A percentile compares a stretch with the other conserved stretches of the same genome.
These are phyloP conservation scores for Noctuana brunneofusca DNA, from an alignment of 2,888 invertebrate genomes.

Conservation along the genomic window DNA sequence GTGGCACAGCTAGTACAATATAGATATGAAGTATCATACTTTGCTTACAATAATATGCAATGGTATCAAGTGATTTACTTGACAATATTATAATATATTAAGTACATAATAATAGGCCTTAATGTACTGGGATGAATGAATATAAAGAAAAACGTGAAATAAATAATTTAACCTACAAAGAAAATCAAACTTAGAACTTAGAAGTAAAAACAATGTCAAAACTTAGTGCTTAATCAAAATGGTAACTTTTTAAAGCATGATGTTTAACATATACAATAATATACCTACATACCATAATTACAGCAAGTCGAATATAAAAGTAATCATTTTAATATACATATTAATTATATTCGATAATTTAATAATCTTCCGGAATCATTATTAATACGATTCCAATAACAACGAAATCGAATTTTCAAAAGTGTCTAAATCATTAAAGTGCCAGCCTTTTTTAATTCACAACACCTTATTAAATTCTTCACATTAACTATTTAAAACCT, in stretches of 20 bases:
- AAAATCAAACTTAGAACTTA: not conserved
- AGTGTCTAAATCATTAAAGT: not conserved
- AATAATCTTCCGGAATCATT: not conserved
- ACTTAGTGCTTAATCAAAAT: conserved; percentile 3
- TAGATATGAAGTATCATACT: too few species aligned
- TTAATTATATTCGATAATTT: not conserved
- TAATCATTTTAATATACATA: too few species aligned
- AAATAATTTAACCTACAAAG: conserved; percentile 9
- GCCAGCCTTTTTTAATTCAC: not conserved
- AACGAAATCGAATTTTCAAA: too few species aligned
- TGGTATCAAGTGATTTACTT: too few species aligned
- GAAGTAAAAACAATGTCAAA: conserved; percentile 1
- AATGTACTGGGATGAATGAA: not conserved
- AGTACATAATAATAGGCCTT: too few species aligned
- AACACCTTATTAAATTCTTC: too few species aligned
- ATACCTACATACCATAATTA: not conserved
- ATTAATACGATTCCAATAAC: not conserved
- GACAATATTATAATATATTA: too few species aligned
- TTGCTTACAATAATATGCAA: too few species aligned
- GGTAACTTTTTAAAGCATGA: conserved; percentile 24
- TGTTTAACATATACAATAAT: not conserved
- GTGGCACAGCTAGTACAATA: too few species aligned
- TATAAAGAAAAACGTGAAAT: conserved; percentile 2
- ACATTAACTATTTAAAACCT: too few species aligned
- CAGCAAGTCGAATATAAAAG: not conserved